A percentile compares a stretch with the other conserved stretches of the same genome.
Evolutionary conservation across 2,113 vertebrate species (phyloP).

Genomic region (Odocoileus virginianus): DNA sequence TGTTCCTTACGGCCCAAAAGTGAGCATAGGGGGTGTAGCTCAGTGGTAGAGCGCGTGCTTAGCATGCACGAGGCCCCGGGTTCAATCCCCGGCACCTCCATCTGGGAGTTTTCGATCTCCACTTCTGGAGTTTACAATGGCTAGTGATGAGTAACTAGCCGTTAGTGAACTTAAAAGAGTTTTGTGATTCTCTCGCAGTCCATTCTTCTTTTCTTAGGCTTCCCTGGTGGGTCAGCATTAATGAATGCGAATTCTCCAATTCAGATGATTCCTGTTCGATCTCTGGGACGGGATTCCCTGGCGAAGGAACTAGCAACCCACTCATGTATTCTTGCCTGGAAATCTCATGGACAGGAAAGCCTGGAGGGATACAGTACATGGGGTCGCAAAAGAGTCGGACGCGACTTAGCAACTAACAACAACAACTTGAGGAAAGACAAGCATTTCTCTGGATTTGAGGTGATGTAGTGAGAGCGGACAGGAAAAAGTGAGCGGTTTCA

Average conservation of each 20-base stretch:
- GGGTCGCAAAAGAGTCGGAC: not conserved
- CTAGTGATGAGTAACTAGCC: accelerated
- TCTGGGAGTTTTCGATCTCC: accelerated
- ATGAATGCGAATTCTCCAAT: not conserved
- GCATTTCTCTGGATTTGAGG: not conserved
- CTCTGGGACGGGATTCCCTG: not conserved
- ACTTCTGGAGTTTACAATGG: accelerated
- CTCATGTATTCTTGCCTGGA: not conserved
- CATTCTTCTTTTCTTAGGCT: not conserved
- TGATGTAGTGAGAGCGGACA: not conserved
- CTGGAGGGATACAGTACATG: not conserved
- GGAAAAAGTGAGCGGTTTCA: not conserved
- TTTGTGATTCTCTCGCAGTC: accelerated
- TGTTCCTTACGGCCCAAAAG: not conserved
- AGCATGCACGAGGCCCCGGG: not conserved
- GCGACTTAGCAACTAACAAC: not conserved
- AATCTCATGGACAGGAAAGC: not conserved
- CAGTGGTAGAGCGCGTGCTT: not conserved
- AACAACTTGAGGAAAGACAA: not conserved
- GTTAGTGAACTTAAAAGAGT: accelerated
- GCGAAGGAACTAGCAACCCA: not conserved
- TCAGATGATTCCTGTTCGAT: not conserved
- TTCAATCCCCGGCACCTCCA: not conserved
- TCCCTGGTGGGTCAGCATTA: not conserved
- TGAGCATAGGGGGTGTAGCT: not conserved